Evolutionary conservation across 2,113 vertebrate species (phyloP).

Genomic region (Sylvilagus bachmani): DNA sequence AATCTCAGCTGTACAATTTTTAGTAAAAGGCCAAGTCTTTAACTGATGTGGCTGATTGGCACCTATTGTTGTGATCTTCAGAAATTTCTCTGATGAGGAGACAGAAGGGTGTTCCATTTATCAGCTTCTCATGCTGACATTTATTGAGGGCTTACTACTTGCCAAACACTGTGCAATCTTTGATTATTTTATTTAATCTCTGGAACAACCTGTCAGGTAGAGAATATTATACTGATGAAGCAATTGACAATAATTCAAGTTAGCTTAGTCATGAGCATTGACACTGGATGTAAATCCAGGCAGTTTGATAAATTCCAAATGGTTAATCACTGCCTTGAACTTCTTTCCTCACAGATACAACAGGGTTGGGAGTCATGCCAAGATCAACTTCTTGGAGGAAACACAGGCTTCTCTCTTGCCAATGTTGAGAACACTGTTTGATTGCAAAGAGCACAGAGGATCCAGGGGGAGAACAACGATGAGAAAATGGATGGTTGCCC

Average conservation of each 20-base stretch:
- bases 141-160: background rate
- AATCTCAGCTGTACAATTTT: background rate
- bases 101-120: background rate
- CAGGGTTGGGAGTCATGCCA: background rate
- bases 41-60: background rate
- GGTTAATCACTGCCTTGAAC: background rate
- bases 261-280: background rate
- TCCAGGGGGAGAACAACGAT: too few relatives aligned
- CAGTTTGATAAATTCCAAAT: background rate
- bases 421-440: background rate
- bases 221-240: background rate
- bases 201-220: background rate
- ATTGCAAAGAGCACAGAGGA: background rate
- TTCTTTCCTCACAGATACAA: background rate
- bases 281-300: background rate
- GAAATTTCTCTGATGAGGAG: background rate
- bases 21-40: background rate
- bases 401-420: background rate
- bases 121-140: background rate
- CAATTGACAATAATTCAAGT: conserved; percentile 14
- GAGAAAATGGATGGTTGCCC: background rate
- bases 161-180: background rate
- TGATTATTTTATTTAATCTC: background rate
- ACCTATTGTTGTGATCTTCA: background rate
- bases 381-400: background rate